Evolutionary conservation across 2,113 vertebrate species (phyloP).

Genomic region (Platichthys stellatus): DNA sequence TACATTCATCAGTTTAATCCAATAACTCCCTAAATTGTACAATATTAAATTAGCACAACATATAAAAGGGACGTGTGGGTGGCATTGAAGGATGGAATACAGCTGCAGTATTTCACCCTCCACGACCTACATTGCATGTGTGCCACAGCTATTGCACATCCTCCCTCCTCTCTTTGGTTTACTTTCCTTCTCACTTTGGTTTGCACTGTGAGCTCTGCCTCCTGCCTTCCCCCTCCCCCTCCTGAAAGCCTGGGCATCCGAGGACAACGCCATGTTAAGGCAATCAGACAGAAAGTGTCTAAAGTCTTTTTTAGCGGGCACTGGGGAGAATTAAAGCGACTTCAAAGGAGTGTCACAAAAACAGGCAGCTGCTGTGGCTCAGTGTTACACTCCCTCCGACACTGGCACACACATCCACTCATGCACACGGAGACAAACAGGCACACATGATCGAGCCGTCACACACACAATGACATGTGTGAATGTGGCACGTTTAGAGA

Average conservation of each 20-base stretch:
- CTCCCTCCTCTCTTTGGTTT: slow-evolving; percentile 54
- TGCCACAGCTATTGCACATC: slow-evolving; percentile 65
- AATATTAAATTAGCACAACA: slow-evolving; percentile 20
- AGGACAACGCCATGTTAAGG: slow-evolving; percentile 73
- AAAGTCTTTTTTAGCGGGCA: slow-evolving; percentile 73
- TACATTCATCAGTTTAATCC: background rate
- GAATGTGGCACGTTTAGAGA: slow-evolving; percentile 23
- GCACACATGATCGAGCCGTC: slow-evolving; percentile 33
- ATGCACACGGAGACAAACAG: slow-evolving; percentile 27
- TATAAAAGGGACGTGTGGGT: background rate
- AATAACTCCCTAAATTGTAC: slow-evolving; percentile 14
- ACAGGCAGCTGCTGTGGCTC: slow-evolving; percentile 72
- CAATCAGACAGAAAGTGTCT: slow-evolving; percentile 73
- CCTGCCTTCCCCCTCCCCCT: slow-evolving; percentile 12
- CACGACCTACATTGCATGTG: slow-evolving; percentile 53
- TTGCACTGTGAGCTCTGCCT: slow-evolving; percentile 32
- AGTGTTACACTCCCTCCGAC: slow-evolving; percentile 36
- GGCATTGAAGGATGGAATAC: slow-evolving; percentile 14
- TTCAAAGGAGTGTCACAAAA: slow-evolving; percentile 79
- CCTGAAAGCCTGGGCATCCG: slow-evolving; percentile 65
- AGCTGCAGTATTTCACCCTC: slow-evolving; percentile 31
- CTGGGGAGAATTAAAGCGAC: slow-evolving; percentile 75
- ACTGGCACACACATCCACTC: slow-evolving; percentile 23
- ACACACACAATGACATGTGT: slow-evolving; percentile 32
- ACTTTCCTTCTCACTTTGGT: slow-evolving; percentile 41